Percentiles rank a stretch among this genome's conserved stretches.
Conservation (phyloP, 2,888 invertebrate species). For the Panzeria rudis region DNA sequence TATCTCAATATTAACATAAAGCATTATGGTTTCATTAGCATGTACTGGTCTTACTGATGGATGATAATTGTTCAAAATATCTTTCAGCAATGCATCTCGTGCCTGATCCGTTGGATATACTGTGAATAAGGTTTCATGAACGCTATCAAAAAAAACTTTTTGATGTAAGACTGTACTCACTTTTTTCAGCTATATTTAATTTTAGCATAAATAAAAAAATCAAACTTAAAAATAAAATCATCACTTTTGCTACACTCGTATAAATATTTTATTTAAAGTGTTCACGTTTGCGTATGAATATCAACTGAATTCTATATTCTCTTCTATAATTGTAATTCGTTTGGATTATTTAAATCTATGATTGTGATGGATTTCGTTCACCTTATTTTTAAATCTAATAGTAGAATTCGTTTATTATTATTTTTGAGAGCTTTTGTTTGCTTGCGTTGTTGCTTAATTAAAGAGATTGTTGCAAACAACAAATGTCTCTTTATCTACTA, state of each 20-base stretch:
- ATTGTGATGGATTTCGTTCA: slow-evolving; percentile 18
- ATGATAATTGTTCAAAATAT: slow-evolving; percentile 74
- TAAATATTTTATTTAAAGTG: slow-evolving; percentile 4
- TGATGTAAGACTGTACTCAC: slow-evolving; percentile 31
- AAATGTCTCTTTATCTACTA: slow-evolving; percentile 36
- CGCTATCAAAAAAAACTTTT: background rate
- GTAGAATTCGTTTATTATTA: slow-evolving; percentile 16
- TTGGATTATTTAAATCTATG: background rate
- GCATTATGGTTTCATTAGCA: slow-evolving; percentile 57
- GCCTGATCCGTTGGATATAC: slow-evolving; percentile 45
- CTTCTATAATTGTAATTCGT: background rate
- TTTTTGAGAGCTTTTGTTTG: slow-evolving; percentile 1
- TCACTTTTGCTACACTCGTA: background rate
- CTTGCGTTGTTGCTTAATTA: slow-evolving; percentile 58
- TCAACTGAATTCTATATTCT: slow-evolving; percentile 47
- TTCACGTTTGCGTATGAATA: slow-evolving; percentile 22
- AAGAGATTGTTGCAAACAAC: slow-evolving; percentile 54
- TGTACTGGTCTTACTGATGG: slow-evolving; percentile 68
- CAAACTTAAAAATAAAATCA: background rate
- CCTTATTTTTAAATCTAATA: slow-evolving; percentile 34
- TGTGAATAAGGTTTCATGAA: slow-evolving; percentile 17
- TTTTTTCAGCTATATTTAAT: slow-evolving; percentile 42
- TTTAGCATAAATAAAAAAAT: background rate
- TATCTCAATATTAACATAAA: slow-evolving; percentile 71
- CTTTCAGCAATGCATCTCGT: slow-evolving; percentile 68